Conservation (phyloP, 92 coral and sea anemone genomes). For the Umimayanthus kanabou region DNA sequence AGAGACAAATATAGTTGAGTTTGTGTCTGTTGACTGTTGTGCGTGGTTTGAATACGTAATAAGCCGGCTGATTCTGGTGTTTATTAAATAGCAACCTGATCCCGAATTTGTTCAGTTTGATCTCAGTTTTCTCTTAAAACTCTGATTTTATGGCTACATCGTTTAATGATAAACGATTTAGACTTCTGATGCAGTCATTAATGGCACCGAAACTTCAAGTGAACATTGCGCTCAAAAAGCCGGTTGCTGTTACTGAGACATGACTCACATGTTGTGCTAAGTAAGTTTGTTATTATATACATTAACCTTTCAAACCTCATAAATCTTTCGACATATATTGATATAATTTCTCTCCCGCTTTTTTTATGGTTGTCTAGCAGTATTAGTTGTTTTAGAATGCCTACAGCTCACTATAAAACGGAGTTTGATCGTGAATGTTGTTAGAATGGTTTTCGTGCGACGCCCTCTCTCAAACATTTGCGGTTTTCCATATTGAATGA, state of each 20-base stretch:
- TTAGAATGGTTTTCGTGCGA: constrained; percentile 3
- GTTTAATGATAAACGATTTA: not conserved
- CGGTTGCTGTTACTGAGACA: constrained; percentile 2
- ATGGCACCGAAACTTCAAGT: not conserved
- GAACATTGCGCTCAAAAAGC: not conserved
- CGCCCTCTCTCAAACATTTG: not conserved
- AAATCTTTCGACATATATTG: not conserved
- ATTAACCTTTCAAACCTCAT: not conserved
- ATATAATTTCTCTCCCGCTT: not conserved
- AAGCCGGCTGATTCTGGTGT: not conserved
- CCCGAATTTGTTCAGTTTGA: not conserved
- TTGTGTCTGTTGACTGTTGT: not conserved
- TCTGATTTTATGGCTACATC: not conserved
- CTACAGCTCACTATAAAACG: not conserved
- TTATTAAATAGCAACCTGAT: not conserved
- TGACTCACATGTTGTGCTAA: not conserved
- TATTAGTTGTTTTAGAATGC: not conserved
- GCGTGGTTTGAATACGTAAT: not conserved
- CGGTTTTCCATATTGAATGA: not conserved
- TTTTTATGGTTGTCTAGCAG: not conserved
- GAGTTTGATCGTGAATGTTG: not conserved
- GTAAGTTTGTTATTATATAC: not conserved
- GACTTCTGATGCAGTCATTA: not conserved
- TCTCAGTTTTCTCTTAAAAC: not conserved
- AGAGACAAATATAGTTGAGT: not conserved